These are phyloP conservation scores for Chrysopa pallens DNA, from an alignment of 1,140 invertebrate genomes.

Conservation along the genomic window DNA sequence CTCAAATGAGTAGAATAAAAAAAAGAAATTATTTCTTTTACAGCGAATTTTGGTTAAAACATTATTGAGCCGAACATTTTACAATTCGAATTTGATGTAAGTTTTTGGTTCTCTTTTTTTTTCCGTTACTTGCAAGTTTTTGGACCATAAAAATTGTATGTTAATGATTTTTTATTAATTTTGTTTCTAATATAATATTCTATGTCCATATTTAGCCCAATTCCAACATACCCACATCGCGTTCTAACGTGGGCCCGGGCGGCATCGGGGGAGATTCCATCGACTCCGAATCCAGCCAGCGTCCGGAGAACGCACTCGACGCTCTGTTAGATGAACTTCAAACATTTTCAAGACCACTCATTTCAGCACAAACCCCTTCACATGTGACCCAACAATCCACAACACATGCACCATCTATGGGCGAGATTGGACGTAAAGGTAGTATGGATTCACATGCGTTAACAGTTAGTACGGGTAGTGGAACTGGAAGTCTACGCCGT, in stretches of 20 bases:
- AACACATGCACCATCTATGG: conserved; percentile 22
- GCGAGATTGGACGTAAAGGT: conserved; percentile 31
- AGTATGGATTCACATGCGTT: conserved; percentile 29
- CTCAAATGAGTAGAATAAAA: no score
- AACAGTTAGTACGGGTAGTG: conserved; percentile 12
- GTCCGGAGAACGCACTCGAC: conserved; percentile 87
- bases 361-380: conserved; percentile 8
- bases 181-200: no score
- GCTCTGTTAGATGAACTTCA: conserved; percentile 83
- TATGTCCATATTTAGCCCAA: conserved; percentile 21
- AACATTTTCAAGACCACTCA: conserved; percentile 55
- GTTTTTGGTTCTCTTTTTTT: no score
- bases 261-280: conserved; percentile 40
- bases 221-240: conserved; percentile 35
- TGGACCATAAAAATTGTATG: no score
- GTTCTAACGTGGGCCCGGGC: conserved; percentile 40
- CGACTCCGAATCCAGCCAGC: conserved; percentile 37
- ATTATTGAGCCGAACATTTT: no score
- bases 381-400: conserved; percentile 11
- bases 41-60: no score
- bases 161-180: no score
- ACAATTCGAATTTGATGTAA: no score
- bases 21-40: no score
- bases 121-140: no score
- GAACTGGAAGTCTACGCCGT: conserved; percentile 37